Evolutionary conservation across 2,113 vertebrate species (phyloP).

Genomic region (Psephotus haematonotus): DNA sequence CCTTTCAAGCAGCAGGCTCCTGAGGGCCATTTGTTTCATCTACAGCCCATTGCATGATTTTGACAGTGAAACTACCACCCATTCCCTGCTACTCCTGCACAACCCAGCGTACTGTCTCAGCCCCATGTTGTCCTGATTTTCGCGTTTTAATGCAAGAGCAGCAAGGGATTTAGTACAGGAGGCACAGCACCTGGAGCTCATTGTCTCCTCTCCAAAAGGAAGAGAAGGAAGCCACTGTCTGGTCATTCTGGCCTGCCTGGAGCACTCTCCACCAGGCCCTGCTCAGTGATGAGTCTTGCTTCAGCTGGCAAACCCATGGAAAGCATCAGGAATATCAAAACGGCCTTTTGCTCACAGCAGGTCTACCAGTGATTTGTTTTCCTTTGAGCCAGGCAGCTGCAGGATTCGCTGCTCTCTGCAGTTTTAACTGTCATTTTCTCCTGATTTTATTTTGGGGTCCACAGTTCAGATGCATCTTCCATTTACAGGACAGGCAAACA

Average conservation of each 20-base stretch:
- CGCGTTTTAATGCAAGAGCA: neutral
- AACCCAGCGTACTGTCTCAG: fast-evolving
- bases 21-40: neutral
- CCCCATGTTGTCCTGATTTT: fast-evolving
- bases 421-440: neutral
- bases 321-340: neutral
- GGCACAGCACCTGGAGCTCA: neutral
- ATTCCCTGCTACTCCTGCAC: fast-evolving
- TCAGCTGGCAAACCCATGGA: neutral
- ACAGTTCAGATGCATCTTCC: neutral
- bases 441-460: neutral
- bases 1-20: neutral
- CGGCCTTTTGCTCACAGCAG: neutral
- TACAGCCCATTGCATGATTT: neutral
- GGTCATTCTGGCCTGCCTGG: neutral
- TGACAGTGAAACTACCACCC: neutral
- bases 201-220: neutral
- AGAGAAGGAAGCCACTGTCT: neutral
- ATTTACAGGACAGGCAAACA: fast-evolving
- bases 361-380: neutral
- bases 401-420: neutral
- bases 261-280: neutral
- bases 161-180: fast-evolving
- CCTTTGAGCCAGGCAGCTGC: neutral
- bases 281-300: neutral